Conservation (phyloP, 2,888 invertebrate genomes). For the Philonicus albiceps region DNA sequence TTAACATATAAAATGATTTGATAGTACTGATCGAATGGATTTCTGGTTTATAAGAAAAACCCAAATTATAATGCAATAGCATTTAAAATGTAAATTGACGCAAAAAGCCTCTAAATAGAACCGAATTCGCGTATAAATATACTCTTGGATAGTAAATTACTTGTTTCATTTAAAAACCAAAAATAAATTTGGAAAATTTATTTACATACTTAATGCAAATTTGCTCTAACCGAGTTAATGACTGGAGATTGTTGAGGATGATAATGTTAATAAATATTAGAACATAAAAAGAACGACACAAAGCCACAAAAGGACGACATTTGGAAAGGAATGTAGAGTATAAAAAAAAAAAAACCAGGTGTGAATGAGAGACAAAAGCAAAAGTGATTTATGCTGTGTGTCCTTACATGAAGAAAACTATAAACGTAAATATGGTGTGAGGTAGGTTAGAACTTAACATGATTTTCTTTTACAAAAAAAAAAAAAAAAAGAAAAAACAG, state of each 20-base stretch:
- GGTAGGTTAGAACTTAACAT: neutral
- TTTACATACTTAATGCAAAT: slow-evolving; percentile 39
- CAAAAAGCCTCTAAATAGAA: neutral
- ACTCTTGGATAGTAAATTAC: neutral
- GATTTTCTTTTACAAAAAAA: neutral
- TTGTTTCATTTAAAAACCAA: neutral
- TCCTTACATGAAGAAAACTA: neutral
- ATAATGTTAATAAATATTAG: slow-evolving; percentile 44
- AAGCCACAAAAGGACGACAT: slow-evolving; percentile 7
- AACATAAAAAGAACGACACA: slow-evolving; percentile 42
- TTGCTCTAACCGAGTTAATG: slow-evolving; percentile 56
- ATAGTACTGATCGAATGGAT: too few species aligned
- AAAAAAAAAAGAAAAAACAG: neutral
- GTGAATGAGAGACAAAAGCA: slow-evolving; percentile 10
- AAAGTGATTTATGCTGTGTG: neutral
- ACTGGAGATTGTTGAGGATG: slow-evolving; percentile 55
- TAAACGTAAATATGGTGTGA: neutral
- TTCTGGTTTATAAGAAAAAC: neutral
- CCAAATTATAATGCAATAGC: neutral
- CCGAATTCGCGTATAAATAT: neutral
- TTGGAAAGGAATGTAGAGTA: neutral
- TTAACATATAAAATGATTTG: too few species aligned
- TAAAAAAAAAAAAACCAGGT: neutral
- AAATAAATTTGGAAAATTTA: slow-evolving; percentile 22
- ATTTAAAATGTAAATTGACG: neutral